Percentiles rank a stretch among this genome's conserved stretches.
Conservation (phyloP, 2,888 invertebrate genomes). For the Volucella inflata region DNA sequence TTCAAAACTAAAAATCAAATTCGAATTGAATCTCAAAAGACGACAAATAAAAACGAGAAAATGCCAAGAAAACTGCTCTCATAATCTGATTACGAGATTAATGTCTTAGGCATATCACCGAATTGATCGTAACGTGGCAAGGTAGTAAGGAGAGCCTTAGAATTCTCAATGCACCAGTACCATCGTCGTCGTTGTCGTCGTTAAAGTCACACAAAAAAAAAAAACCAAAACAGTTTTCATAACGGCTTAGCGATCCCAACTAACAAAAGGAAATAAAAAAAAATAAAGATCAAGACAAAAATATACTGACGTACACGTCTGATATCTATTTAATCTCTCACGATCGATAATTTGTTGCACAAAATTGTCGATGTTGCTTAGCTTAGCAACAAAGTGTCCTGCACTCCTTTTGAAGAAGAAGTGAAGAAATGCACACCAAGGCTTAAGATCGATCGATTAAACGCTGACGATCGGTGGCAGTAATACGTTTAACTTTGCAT, state of each 20-base stretch:
- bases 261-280: no score
- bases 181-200: no score
- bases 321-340: conserved; percentile 74
- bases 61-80: conserved; percentile 71
- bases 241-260: conserved; percentile 58
- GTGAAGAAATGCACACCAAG: conserved; percentile 64
- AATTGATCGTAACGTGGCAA: conserved; percentile 69
- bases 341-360: conserved; percentile 76
- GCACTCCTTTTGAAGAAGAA: conserved; percentile 51
- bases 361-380: conserved; percentile 69
- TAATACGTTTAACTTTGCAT: conserved; percentile 39
- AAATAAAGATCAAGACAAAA: conserved; percentile 10
- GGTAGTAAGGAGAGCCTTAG: conserved; percentile 43
- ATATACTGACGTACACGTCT: conserved; percentile 60
- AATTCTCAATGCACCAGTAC: conserved; percentile 11
- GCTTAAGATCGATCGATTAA: conserved; percentile 53
- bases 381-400: conserved; percentile 58
- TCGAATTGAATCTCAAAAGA: conserved; percentile 41
- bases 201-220: background rate
- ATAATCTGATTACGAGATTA: conserved; percentile 83
- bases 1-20: conserved; percentile 8
- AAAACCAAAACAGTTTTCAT: background rate
- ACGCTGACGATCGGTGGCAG: conserved; percentile 42
- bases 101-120: conserved; percentile 77
- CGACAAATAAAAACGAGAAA: conserved; percentile 42